Evolutionary conservation across 2,113 vertebrate genomes (phyloP).

Genomic region (Phycodurus eques): DNA sequence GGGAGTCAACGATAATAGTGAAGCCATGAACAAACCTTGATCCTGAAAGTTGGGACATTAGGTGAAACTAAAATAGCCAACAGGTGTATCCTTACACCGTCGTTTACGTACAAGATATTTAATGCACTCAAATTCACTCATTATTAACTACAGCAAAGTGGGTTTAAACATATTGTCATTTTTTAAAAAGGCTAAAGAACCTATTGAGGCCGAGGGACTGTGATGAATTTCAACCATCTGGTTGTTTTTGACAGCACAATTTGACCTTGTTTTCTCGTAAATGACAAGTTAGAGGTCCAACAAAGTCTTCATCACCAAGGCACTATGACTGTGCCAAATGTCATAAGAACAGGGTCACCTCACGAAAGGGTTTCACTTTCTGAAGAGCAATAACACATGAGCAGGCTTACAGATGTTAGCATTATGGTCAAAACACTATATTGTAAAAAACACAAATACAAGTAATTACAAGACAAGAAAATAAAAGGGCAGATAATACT

Average conservation of each 20-base stretch:
- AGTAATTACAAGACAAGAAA: background rate
- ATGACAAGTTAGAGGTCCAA: background rate
- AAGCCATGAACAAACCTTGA: background rate
- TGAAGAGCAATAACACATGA: background rate
- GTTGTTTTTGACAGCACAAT: background rate
- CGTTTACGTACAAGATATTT: background rate
- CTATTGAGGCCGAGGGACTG: background rate
- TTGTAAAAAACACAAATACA: background rate
- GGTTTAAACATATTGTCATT: too few relatives aligned
- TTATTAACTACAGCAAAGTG: background rate
- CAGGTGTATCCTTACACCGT: background rate
- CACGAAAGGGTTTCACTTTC: background rate
- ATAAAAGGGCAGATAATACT: background rate
- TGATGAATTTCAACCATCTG: background rate
- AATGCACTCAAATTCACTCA: background rate
- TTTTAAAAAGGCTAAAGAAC: too few relatives aligned
- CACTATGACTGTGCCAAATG: background rate
- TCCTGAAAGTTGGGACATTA: background rate
- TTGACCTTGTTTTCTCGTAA: background rate
- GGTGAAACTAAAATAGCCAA: conserved; percentile 14
- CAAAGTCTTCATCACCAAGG: background rate
- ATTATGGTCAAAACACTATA: background rate
- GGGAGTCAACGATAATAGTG: conserved; percentile 31
- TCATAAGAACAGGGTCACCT: background rate
- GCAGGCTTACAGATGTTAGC: background rate